Evolutionary conservation across 1,140 invertebrate genomes (phyloP).

Genomic region (Rhysida immarginata): DNA sequence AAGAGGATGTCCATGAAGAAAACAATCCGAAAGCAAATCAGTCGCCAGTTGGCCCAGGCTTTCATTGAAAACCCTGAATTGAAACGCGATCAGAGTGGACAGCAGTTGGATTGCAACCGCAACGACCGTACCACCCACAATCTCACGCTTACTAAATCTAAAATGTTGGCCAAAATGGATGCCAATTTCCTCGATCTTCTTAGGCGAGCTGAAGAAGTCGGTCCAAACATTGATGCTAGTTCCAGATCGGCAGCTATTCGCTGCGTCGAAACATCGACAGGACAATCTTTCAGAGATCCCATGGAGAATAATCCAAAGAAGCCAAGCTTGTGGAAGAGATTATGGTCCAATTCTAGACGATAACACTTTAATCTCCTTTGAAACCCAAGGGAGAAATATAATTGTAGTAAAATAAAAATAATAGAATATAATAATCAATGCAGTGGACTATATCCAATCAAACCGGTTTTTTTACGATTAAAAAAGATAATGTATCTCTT

Average conservation of each 20-base stretch:
- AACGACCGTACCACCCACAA: not conserved
- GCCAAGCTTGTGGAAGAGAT: constrained; percentile 1
- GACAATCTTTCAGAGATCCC: no score
- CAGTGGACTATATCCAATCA: no score
- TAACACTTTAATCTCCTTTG: no score
- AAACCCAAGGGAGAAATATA: no score
- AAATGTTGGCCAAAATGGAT: not conserved
- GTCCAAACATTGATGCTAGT: not conserved
- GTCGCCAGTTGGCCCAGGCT: constrained; percentile 44
- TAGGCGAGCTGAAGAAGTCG: not conserved
- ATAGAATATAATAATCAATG: no score
- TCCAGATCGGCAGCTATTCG: no score
- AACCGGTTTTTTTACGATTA: no score
- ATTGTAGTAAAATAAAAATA: no score
- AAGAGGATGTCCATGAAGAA: constrained; percentile 73
- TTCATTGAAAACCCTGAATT: constrained; percentile 8
- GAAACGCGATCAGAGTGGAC: not conserved
- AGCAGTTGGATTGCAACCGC: constrained; percentile 1
- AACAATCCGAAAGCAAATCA: constrained; percentile 68
- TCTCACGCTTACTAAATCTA: not conserved
- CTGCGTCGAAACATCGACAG: not conserved
- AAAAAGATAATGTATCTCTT: no score
- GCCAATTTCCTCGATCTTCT: constrained; percentile 2
- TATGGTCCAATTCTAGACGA: constrained; percentile 6
- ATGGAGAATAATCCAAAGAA: not conserved